A percentile compares a stretch with the other conserved stretches of the same genome.
Conservation (phyloP, 1,140 invertebrate genomes). For the Gonioctena quinquepunctata region DNA sequence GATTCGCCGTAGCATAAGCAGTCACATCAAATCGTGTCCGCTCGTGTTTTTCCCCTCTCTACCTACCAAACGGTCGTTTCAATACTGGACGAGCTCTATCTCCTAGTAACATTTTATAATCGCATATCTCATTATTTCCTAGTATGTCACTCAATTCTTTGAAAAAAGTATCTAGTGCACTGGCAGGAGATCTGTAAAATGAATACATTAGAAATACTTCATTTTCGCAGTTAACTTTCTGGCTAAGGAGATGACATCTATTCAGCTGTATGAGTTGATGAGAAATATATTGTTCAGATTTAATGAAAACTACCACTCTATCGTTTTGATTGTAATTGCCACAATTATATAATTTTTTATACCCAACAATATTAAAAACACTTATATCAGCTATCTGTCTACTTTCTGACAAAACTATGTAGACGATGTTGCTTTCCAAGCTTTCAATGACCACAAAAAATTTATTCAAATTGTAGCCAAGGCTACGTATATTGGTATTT, state of each 20-base stretch:
- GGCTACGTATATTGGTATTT: too few relatives aligned
- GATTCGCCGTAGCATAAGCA: too few relatives aligned
- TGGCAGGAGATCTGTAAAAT: too few relatives aligned
- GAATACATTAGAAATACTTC: neutral
- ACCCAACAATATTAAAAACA: neutral
- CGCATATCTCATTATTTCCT: neutral
- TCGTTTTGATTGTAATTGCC: slow-evolving; percentile 1
- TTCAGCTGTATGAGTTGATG: neutral
- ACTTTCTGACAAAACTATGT: neutral
- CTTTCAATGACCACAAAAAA: neutral
- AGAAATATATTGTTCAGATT: neutral
- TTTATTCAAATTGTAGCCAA: neutral
- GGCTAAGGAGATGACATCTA: neutral
- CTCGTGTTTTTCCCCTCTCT: too few relatives aligned
- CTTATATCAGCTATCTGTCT: neutral
- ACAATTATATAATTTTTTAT: neutral
- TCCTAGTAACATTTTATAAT: too few relatives aligned
- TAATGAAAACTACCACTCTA: neutral
- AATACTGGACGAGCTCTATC: too few relatives aligned
- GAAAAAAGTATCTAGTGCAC: neutral
- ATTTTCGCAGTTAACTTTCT: neutral
- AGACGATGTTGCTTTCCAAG: neutral
- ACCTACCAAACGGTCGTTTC: too few relatives aligned
- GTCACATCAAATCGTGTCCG: too few relatives aligned
- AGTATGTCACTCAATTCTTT: neutral